Evolutionary conservation across 2,888 invertebrate species (phyloP), one percentile per base, ranked within the genome.

Genomic region (Diabrotica balteata): DNA sequence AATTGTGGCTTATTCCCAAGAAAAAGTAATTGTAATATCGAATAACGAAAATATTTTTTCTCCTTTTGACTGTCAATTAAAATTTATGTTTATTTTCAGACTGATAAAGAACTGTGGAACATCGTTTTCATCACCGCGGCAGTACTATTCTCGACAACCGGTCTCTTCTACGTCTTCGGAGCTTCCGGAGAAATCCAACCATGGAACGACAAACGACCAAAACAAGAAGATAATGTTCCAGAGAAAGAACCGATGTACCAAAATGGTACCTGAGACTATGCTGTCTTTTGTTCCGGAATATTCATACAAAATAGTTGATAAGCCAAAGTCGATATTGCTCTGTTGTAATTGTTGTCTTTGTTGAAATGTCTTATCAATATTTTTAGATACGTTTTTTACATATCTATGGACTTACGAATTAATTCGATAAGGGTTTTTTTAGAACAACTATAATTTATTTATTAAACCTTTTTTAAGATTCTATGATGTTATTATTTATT

Each of bases 121-220:
- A 69, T 72, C 43, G 72, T 73, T 22, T 73, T 73, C 59, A 55
- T 63, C 44, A 68, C 68, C 43, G 72, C 73, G 9, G 59, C 72
- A 10, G 68, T 64, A 45, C 55, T 73, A 50, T 73, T 71, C 55
- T 61, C 63, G 8, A 65, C 65, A 5, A 68, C 73, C 2, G 73
- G 72, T 7, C 45, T 73, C 8, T 73, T 72, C 54, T 73, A 69
- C 59, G 67, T 59, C 22, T n/a, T 70, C 4, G 67, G 62, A 46
- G 76, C 72, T 8, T 72, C 76, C 6, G 76, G 72, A 5, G 68
- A 76, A n/a, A 69, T 74, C 1, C 76, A 76, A 44, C 67, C 68
- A 7, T 76, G 76, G 76, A 74, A 76, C 51, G 67, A 73, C 52
- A 64, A 64, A 17, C 59, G 49, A 47, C 64, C 53, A 8, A 61